Evolutionary conservation across 2,888 invertebrate genomes (phyloP).

Genomic region (Dexiosoma caninum): DNA sequence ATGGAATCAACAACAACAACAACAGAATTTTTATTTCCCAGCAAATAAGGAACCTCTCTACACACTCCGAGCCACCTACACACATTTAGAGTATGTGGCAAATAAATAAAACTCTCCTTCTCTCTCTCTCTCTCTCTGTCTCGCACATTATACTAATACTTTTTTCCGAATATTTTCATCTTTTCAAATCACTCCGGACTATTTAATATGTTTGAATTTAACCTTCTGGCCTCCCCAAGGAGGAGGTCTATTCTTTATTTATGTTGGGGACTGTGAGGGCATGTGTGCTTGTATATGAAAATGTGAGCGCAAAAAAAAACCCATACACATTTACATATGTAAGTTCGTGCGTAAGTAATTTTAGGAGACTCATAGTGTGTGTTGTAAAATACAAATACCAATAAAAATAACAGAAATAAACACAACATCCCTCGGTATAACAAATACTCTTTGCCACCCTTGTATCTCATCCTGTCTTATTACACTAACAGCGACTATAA

Average conservation of each 20-base stretch:
- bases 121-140: constrained; percentile 20
- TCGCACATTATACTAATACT: background rate
- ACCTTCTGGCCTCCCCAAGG: constrained; percentile 66
- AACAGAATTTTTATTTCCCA: background rate
- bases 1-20: constrained; percentile 16
- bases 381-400: constrained; percentile 51
- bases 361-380: constrained; percentile 49
- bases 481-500: background rate
- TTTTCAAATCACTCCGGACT: constrained; percentile 63
- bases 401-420: constrained; percentile 52
- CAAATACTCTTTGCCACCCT: constrained; percentile 32
- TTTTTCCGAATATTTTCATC: background rate
- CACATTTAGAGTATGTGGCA: background rate
- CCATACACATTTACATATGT: background rate
- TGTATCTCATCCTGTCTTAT: constrained; percentile 50
- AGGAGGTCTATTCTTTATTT: constrained; percentile 46
- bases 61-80: constrained; percentile 11
- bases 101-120: too few species aligned
- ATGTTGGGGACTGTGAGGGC: background rate
- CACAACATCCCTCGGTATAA: constrained; percentile 53
- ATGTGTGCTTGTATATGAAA: background rate
- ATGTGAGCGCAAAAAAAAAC: background rate
- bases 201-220: constrained; percentile 52
- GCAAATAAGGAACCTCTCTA: constrained; percentile 46
- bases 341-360: background rate